phyloP scores from a whole-genome alignment of 2,888 invertebrate species.

The Eumacrocentrus americanus region DNA sequence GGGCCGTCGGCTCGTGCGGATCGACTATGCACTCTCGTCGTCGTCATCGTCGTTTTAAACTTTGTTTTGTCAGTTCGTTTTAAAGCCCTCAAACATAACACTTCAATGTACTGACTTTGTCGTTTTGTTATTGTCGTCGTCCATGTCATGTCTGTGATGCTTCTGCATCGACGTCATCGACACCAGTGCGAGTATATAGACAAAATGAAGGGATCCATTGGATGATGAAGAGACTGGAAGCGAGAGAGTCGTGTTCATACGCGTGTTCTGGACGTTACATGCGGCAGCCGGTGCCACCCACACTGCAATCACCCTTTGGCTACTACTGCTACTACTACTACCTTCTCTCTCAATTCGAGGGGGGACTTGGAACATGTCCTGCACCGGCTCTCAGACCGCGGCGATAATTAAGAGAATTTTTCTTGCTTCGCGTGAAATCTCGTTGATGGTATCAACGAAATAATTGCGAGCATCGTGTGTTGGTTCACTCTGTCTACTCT shows the following conservation, averaged over 20 bases:
- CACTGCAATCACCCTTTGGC: constrained; percentile 13
- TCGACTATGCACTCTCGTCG: constrained; percentile 31
- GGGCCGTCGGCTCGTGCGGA: constrained; percentile 59
- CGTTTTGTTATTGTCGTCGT: background rate
- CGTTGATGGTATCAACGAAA: constrained; percentile 23
- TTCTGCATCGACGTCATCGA: background rate
- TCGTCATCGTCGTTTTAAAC: no score
- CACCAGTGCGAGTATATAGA: no score
- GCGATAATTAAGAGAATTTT: constrained; percentile 59
- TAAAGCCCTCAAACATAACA: no score
- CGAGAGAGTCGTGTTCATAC: constrained; percentile 7
- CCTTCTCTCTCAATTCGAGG: constrained; percentile 15
- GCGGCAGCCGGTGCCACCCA: constrained; percentile 19
- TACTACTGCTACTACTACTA: background rate
- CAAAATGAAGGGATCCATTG: background rate
- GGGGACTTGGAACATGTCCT: constrained; percentile 24
- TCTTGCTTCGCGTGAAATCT: constrained; percentile 7
- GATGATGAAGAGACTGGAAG: constrained; percentile 8
- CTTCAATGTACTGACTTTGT: no score
- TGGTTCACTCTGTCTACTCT: constrained; percentile 8
- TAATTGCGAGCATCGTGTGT: constrained; percentile 28
- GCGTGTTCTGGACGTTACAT: constrained; percentile 10
- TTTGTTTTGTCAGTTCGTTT: background rate
- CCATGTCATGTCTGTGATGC: background rate
- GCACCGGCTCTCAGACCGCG: constrained; percentile 49